Base-by-base conservation (phyloP, 2,797 vertebrate genomes). In the Pipistrellus pygmaeus region DNA sequence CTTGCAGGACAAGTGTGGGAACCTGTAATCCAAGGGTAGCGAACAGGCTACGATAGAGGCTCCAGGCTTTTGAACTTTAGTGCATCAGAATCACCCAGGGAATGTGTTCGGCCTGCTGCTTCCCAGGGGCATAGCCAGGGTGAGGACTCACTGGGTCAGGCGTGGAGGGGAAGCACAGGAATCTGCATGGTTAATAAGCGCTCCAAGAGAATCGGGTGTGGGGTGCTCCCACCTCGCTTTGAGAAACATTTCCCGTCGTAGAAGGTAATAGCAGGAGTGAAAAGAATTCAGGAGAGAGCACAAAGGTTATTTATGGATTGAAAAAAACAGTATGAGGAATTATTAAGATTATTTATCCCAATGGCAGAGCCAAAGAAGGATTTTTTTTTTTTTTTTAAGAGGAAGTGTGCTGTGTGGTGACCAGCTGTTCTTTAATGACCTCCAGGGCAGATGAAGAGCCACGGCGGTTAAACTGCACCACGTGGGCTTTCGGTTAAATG, bases 401-500 rank as follows among this genome's bases (percentile, higher is more conserved):
- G 73, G 91, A 91, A 90, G 51, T 92, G 30, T 55, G 18, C 8
- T 87, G 73, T 78, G 30, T 64, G 92, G 82, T 64, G 64, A 41
- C 71, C 92, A 91, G 86, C 92, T 96, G 96, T 93, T 95, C 80
- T 86, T 78, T 78, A 75, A 75, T 90, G 96, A 95, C 55, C 51
- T 88, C 41, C 69, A 89, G 77, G 81, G 85, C 23, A 53, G 91
- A 94, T 25, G 81, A 85, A 51, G 64, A 91, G 57, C 64, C 72
- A 72, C 30, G 68, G 25, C 55, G 57, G 85, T 95, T 96, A 92
- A 95, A 90, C 60, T 75, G 57, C 38, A 81, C 68, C 92, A 88
- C 21, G 21, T 85, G 87, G 38, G 84, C 72, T 93, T 84, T 71
- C 48, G 93, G 72, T 95, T 90, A 60, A 57, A 82, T 3, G 8